These are phyloP conservation scores for Dynastes hyllus DNA, from an alignment of 2,888 invertebrate species.

Conservation along the genomic window DNA sequence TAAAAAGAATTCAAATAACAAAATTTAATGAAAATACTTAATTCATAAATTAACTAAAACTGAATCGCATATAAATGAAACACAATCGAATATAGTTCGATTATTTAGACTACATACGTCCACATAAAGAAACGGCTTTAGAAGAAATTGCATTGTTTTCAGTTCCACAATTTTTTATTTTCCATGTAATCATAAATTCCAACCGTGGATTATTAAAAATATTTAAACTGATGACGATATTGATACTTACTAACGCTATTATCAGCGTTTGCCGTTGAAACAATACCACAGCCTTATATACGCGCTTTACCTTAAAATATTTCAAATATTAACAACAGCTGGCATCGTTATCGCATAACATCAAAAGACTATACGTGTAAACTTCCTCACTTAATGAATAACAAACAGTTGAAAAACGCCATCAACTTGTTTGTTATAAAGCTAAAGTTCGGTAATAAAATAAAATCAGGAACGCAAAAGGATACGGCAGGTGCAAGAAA, in stretches of 20 bases:
- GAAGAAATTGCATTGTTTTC: too few relatives aligned
- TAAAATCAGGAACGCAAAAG: slow-evolving; percentile 21
- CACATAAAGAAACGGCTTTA: too few relatives aligned
- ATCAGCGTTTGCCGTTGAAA: neutral
- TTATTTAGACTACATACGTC: too few relatives aligned
- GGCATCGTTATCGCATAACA: slow-evolving; percentile 26
- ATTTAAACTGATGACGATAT: too few relatives aligned
- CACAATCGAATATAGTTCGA: too few relatives aligned
- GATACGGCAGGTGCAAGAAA: slow-evolving; percentile 14
- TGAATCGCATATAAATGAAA: too few relatives aligned
- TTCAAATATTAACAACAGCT: slow-evolving; percentile 22
- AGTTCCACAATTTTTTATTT: too few relatives aligned
- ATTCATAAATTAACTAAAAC: too few relatives aligned
- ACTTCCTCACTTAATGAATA: slow-evolving; percentile 39
- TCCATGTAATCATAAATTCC: too few relatives aligned
- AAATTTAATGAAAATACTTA: too few relatives aligned
- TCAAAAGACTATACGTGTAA: slow-evolving; percentile 30
- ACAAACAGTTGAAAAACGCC: slow-evolving; percentile 25
- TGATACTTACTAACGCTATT: neutral
- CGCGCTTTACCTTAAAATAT: slow-evolving; percentile 1
- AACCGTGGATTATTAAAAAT: too few relatives aligned
- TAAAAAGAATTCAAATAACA: too few relatives aligned
- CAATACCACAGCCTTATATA: neutral
- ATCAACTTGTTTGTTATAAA: slow-evolving; percentile 18
- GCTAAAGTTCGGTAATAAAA: slow-evolving; percentile 28